These are phyloP conservation scores for Calameuta filiformis DNA, from an alignment of 2,888 invertebrate species.

Conservation along the genomic window DNA sequence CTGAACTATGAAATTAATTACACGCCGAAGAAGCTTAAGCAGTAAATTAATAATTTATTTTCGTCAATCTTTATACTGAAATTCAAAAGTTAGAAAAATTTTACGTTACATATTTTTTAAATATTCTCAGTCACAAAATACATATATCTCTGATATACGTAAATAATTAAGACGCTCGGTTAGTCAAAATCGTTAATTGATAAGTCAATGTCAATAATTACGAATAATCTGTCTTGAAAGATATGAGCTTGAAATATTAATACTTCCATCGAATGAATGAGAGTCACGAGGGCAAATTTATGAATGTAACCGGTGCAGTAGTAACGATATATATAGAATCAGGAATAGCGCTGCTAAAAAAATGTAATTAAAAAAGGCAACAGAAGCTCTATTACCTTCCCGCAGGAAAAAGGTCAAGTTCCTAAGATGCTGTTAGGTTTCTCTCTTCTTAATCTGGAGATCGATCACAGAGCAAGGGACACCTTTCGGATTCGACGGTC, in stretches of 20 bases:
- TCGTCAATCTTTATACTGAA: background rate
- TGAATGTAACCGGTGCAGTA: background rate
- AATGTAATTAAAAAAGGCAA: background rate
- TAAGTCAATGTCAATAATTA: background rate
- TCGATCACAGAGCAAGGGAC: conserved; percentile 18
- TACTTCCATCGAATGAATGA: background rate
- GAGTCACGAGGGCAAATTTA: background rate
- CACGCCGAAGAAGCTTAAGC: background rate
- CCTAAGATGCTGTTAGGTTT: background rate
- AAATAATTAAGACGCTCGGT: background rate
- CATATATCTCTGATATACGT: background rate
- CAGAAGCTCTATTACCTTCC: background rate
- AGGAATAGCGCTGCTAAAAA: background rate
- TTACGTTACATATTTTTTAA: background rate
- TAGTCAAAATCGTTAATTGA: background rate
- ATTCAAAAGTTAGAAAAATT: background rate
- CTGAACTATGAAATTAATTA: background rate
- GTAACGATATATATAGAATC: background rate
- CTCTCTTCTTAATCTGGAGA: conserved; percentile 3
- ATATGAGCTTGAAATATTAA: background rate
- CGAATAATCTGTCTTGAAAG: background rate
- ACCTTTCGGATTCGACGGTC: conserved; percentile 32
- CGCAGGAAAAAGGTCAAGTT: background rate
- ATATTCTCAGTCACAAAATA: background rate
- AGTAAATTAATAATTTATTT: background rate